These are phyloP conservation scores for Onychomys torridus DNA, from an alignment of 2,797 vertebrate genomes.

Conservation along the genomic window DNA sequence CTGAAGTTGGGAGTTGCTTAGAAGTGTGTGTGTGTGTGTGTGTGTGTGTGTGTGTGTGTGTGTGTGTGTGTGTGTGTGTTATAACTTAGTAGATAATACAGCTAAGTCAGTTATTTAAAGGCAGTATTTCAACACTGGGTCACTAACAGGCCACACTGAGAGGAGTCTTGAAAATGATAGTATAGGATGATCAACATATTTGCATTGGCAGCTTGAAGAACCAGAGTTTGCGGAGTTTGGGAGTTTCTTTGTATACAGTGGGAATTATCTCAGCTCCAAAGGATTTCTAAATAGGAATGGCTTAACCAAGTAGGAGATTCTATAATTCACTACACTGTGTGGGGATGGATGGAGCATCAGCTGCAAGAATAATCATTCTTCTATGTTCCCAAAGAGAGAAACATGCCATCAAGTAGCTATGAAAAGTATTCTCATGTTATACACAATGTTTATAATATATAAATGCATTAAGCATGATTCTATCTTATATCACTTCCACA, in stretches of 20 bases:
- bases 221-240: not conserved
- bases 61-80: not conserved
- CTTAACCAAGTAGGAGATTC: not conserved
- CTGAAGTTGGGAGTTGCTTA: not conserved
- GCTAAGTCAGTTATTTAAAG: not conserved
- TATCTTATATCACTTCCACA: not conserved
- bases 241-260: not conserved
- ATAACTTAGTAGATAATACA: constrained; percentile 29
- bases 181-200: not conserved
- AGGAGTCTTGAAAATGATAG: not conserved
- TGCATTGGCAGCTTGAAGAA: not conserved
- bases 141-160: not conserved
- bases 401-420: not conserved
- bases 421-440: not conserved
- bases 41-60: not conserved
- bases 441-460: not conserved
- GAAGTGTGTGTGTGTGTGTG: not conserved
- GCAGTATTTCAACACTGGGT: not conserved
- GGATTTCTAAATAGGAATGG: not conserved
- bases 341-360: not conserved
- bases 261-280: not conserved
- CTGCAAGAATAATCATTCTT: not conserved
- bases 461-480: not conserved
- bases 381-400: not conserved
- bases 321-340: not conserved